phyloP scores from a whole-genome alignment of 2,113 vertebrate species.

The Micromys minutus region DNA sequence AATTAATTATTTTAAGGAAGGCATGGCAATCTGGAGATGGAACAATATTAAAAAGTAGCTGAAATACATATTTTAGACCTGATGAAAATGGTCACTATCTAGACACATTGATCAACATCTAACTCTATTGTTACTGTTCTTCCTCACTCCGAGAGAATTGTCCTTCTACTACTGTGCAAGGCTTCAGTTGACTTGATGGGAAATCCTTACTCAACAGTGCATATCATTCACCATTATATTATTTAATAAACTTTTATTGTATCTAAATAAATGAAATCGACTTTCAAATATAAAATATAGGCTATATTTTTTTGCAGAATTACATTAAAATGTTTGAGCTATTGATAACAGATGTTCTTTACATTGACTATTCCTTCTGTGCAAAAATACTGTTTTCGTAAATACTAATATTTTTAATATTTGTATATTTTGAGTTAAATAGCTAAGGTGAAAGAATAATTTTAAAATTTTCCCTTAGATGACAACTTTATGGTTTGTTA shows the following conservation, averaged over 20 bases:
- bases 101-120: neutral
- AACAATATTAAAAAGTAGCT: neutral
- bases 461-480: neutral
- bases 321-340: constrained; percentile 22
- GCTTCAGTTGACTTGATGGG: neutral
- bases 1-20: neutral
- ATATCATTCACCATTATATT: neutral
- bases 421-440: constrained; percentile 15
- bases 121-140: neutral
- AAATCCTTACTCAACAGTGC: neutral
- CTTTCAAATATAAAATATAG: neutral
- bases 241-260: neutral
- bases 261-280: neutral
- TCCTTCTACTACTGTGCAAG: neutral
- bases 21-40: neutral
- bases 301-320: neutral
- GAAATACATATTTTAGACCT: neutral
- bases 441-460: constrained; percentile 1
- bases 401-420: constrained; percentile 14
- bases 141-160: neutral
- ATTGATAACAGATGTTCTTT: neutral
- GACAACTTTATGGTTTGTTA: neutral
- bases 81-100: neutral
- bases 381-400: neutral
- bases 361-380: constrained; percentile 27